Evolutionary conservation across 2,888 invertebrate genomes (phyloP).

Genomic region (Odontocerum albicorne): DNA sequence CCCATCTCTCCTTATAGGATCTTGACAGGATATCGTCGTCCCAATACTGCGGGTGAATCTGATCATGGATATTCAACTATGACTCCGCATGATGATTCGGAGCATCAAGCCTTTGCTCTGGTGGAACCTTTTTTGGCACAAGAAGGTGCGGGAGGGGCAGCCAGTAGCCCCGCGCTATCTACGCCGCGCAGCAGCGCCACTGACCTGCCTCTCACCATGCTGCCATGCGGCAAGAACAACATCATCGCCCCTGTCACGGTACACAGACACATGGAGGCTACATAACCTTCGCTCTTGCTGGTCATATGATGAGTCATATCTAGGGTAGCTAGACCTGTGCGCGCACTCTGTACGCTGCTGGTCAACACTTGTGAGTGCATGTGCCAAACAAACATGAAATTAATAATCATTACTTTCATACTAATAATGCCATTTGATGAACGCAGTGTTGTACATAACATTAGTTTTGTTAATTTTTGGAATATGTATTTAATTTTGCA

Average conservation of each 20-base stretch:
- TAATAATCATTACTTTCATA: too few species aligned
- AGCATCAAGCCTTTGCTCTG: slow-evolving; percentile 75
- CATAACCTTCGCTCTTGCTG: slow-evolving; percentile 49
- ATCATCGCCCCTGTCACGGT: slow-evolving; percentile 88
- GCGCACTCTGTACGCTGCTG: too few species aligned
- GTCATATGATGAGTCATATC: too few species aligned
- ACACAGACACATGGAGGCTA: slow-evolving; percentile 85
- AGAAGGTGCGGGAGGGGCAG: slow-evolving; percentile 12
- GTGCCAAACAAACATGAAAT: too few species aligned
- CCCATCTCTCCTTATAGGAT: slow-evolving; percentile 87
- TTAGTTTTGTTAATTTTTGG: too few species aligned
- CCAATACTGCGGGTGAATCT: slow-evolving; percentile 77
- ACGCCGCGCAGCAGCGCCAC: slow-evolving; percentile 46
- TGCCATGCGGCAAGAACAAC: slow-evolving; percentile 58
- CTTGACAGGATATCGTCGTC: slow-evolving; percentile 76
- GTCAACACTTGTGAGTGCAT: too few species aligned
- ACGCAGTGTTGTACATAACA: too few species aligned
- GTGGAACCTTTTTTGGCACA: slow-evolving; percentile 60
- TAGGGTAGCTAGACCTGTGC: too few species aligned
- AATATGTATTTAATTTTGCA: too few species aligned
- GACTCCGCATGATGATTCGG: slow-evolving; percentile 90
- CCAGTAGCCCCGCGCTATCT: slow-evolving; percentile 39
- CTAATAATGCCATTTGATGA: too few species aligned
- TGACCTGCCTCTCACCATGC: slow-evolving; percentile 52
- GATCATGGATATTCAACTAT: slow-evolving; percentile 95